Evolutionary conservation across 2,797 vertebrate species (phyloP).

Genomic region (Coregonus sp.): DNA sequence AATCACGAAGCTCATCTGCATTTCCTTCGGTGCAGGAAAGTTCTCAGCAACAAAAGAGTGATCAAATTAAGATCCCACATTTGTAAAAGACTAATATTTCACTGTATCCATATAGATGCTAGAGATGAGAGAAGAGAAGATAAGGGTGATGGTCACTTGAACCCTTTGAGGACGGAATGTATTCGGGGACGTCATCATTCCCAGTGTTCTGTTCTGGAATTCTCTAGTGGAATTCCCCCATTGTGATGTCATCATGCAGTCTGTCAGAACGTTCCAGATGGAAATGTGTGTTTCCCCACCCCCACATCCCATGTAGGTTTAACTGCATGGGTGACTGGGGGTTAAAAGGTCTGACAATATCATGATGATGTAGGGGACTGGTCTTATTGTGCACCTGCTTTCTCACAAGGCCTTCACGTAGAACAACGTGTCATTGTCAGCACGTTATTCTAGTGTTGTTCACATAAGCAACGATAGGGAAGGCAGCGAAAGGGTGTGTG

Average conservation of each 20-base stretch:
- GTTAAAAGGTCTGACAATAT: neutral
- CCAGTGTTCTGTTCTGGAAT: neutral
- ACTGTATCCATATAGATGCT: too few species aligned
- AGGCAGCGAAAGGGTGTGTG: neutral
- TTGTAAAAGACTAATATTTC: too few species aligned
- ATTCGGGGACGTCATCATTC: too few species aligned
- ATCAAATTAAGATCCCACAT: too few species aligned
- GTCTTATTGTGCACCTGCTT: neutral
- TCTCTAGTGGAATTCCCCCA: neutral
- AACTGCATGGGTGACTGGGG: neutral
- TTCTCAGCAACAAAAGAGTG: too few species aligned
- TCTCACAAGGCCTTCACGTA: neutral
- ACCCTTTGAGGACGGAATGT: too few species aligned
- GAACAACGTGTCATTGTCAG: neutral
- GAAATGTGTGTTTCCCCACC: neutral
- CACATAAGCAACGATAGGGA: neutral
- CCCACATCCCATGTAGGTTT: neutral
- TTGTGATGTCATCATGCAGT: neutral
- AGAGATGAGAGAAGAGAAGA: neutral
- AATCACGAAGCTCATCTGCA: too few species aligned
- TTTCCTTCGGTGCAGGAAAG: too few species aligned
- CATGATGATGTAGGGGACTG: neutral
- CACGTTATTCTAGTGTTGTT: neutral
- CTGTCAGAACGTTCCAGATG: neutral
- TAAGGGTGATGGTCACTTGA: neutral